Percentiles rank a stretch among this genome's conserved stretches.
Evolutionary conservation across 2,113 vertebrate genomes (phyloP).

Genomic region (Anguilla japonica): DNA sequence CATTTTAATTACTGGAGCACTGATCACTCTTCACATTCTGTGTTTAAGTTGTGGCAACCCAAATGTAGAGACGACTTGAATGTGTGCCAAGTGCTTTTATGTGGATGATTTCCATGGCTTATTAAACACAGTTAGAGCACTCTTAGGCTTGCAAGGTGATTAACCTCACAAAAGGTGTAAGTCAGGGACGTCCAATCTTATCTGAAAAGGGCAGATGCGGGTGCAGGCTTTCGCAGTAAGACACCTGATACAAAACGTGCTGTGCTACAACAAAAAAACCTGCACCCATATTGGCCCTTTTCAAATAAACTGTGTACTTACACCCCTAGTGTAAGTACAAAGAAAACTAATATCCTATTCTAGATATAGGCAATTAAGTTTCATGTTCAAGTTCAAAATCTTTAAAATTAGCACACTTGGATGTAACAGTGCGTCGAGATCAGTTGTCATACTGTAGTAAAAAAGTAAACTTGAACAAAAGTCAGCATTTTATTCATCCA

Average conservation of each 20-base stretch:
- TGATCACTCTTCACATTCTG: background rate
- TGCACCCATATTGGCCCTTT: too few relatives aligned
- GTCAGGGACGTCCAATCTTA: too few relatives aligned
- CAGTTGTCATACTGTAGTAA: background rate
- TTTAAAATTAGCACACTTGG: too few relatives aligned
- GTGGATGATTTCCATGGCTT: slow-evolving; percentile 42
- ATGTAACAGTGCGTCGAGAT: background rate
- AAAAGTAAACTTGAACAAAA: background rate
- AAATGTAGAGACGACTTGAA: slow-evolving; percentile 42
- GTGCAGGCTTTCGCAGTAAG: too few relatives aligned
- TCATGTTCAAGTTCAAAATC: background rate
- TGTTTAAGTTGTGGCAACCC: slow-evolving; percentile 6
- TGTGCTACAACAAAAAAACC: too few relatives aligned
- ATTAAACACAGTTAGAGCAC: slow-evolving; percentile 44
- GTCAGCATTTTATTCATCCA: background rate
- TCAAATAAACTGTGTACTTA: too few relatives aligned
- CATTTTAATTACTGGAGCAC: background rate
- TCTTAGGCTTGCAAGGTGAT: slow-evolving; percentile 10
- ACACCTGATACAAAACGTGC: too few relatives aligned
- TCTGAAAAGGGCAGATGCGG: too few relatives aligned
- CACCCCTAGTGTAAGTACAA: background rate
- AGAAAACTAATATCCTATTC: background rate
- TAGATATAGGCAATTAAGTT: background rate
- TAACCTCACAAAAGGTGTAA: background rate
- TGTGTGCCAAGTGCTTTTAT: slow-evolving; percentile 46